Evolutionary conservation across 2,797 vertebrate genomes (phyloP).

Genomic region (Moxostoma hubbsi): DNA sequence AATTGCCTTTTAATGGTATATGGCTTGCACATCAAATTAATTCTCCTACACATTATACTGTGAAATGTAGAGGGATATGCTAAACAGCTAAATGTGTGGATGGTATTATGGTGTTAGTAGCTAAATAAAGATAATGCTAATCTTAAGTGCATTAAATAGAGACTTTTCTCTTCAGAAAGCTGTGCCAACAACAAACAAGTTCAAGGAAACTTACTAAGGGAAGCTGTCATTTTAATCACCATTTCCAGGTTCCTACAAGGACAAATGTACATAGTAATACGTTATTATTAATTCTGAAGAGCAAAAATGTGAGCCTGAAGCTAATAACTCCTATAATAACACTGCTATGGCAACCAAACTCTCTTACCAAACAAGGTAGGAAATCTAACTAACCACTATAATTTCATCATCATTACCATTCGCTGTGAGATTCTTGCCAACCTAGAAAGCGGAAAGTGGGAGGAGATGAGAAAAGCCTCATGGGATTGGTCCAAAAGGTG

Average conservation of each 20-base stretch:
- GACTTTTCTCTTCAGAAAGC: not conserved
- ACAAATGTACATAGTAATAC: conserved; percentile 20
- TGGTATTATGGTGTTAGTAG: too few species aligned
- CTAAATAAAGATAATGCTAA: too few species aligned
- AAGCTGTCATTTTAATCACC: conserved; percentile 21
- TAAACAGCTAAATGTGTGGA: conserved; percentile 4
- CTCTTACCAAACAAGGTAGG: conserved; percentile 34
- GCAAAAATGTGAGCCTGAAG: conserved; percentile 35
- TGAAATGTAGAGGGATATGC: conserved; percentile 1
- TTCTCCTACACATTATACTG: conserved; percentile 37
- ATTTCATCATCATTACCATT: conserved; percentile 56
- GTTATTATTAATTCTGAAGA: conserved; percentile 30
- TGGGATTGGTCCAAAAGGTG: conserved; percentile 37
- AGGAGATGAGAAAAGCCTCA: conserved; percentile 31
- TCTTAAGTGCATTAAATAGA: too few species aligned
- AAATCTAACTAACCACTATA: conserved; percentile 54
- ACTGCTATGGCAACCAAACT: conserved; percentile 56
- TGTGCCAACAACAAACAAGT: not conserved
- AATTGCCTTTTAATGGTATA: conserved; percentile 45
- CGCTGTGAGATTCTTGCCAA: conserved; percentile 22
- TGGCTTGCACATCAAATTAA: conserved; percentile 45
- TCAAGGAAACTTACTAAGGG: not conserved
- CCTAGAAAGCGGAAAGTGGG: conserved; percentile 15
- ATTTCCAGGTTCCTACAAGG: not conserved
- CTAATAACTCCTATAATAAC: conserved; percentile 50